Evolutionary conservation across 64 coral and sea anemone genomes (phyloP).

Genomic region (Montipora cactus): DNA sequence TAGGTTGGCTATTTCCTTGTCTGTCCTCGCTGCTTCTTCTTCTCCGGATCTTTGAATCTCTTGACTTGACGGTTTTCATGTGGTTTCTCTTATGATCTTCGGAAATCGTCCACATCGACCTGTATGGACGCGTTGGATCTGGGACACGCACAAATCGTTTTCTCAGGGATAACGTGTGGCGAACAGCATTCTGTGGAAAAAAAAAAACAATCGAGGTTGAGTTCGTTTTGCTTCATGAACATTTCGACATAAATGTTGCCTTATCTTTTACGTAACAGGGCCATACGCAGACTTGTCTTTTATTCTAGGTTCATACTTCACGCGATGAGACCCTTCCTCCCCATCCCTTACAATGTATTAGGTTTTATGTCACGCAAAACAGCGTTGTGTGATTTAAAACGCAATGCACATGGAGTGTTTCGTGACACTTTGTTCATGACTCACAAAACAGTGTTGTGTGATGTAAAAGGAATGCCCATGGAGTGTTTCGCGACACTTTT

Average conservation of each 20-base stretch:
- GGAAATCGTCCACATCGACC: constrained; percentile 53
- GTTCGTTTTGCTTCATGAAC: background rate
- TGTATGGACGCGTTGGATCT: constrained; percentile 46
- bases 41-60: background rate
- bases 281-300: too few species aligned
- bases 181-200: constrained; percentile 39
- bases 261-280: background rate
- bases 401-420: too few species aligned
- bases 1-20: background rate
- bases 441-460: too few species aligned
- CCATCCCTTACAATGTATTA: too few species aligned
- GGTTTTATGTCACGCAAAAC: too few species aligned
- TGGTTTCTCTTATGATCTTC: constrained; percentile 34
- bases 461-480: too few species aligned
- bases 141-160: constrained; percentile 44
- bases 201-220: background rate
- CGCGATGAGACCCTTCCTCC: too few species aligned
- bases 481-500: too few species aligned
- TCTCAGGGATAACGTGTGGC: constrained; percentile 37
- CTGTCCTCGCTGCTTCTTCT: background rate
- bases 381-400: too few species aligned
- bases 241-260: background rate
- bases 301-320: too few species aligned
- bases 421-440: too few species aligned
- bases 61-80: background rate